These are phyloP conservation scores for Crotalus horridus DNA, from an alignment of 2,113 vertebrate species.

Conservation along the genomic window DNA sequence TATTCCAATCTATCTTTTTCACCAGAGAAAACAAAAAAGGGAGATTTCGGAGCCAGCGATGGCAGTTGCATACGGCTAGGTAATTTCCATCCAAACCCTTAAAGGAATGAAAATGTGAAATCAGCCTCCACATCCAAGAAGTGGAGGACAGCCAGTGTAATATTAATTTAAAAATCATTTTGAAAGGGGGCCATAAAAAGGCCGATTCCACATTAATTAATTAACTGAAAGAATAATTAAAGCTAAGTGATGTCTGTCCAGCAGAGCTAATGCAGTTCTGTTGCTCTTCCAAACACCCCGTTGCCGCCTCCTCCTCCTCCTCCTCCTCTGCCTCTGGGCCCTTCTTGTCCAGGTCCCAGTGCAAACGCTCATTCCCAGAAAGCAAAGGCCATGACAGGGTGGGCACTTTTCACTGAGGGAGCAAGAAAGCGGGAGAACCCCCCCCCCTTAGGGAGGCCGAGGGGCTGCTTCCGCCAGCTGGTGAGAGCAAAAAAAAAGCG, in stretches of 20 bases:
- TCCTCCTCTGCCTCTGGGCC: background rate
- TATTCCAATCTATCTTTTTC: background rate
- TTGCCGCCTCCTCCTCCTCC: background rate
- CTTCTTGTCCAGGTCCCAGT: background rate
- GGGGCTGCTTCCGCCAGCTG: background rate
- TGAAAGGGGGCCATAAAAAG: background rate
- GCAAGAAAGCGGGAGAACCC: background rate
- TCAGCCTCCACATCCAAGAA: background rate
- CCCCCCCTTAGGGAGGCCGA: background rate
- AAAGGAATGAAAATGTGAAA: background rate
- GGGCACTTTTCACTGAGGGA: background rate
- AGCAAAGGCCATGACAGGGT: background rate
- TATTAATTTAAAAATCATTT: background rate
- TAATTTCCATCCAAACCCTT: background rate
- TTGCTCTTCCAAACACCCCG: background rate
- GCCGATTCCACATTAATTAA: background rate
- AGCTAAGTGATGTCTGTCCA: background rate
- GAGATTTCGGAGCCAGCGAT: background rate
- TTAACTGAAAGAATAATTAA: background rate
- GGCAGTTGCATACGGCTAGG: background rate
- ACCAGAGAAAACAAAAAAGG: background rate
- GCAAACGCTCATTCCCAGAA: background rate
- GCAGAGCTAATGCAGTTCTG: background rate
- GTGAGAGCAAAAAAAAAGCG: background rate
- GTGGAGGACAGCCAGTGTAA: background rate